These are phyloP conservation scores for Probaryconus sp. DNA, from an alignment of 1,140 invertebrate species.

Conservation along the genomic window DNA sequence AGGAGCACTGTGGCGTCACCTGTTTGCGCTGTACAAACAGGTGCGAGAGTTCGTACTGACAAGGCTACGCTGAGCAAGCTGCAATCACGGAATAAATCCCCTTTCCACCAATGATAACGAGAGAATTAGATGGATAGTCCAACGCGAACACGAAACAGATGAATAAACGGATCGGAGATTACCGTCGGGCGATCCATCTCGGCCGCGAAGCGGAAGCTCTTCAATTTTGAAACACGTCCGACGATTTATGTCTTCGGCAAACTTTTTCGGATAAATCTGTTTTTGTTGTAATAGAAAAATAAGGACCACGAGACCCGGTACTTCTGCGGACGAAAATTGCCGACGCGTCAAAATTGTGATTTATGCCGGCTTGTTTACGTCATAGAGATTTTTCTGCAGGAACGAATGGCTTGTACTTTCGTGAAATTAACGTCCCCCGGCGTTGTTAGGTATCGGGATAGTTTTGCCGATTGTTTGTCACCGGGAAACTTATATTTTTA, in stretches of 20 bases:
- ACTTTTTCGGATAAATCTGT: slow-evolving; percentile 43
- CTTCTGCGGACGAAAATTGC: slow-evolving; percentile 21
- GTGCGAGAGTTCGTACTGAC: slow-evolving; percentile 51
- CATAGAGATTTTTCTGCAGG: background rate
- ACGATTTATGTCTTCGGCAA: slow-evolving; percentile 43
- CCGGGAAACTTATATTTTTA: no score
- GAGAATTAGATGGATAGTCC: slow-evolving; percentile 60
- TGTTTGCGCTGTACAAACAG: slow-evolving; percentile 68
- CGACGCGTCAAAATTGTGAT: slow-evolving; percentile 27
- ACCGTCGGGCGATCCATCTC: slow-evolving; percentile 46
- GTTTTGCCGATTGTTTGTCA: no score
- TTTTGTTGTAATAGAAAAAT: slow-evolving; percentile 49
- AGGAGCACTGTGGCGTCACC: slow-evolving; percentile 46
- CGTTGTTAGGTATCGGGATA: no score
- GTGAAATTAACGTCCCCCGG: slow-evolving; percentile 2
- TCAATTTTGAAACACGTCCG: slow-evolving; percentile 31
- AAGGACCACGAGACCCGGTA: slow-evolving; percentile 6
- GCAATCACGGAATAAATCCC: slow-evolving; percentile 58
- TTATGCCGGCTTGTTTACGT: slow-evolving; percentile 36
- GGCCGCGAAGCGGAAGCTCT: slow-evolving; percentile 20
- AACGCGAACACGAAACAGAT: slow-evolving; percentile 46
- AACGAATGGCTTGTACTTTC: background rate
- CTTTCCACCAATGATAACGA: slow-evolving; percentile 55
- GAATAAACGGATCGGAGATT: slow-evolving; percentile 57
- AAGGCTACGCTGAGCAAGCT: slow-evolving; percentile 50